Conservation (phyloP, 1,140 invertebrate genomes). For the Drosophila insularis region DNA sequence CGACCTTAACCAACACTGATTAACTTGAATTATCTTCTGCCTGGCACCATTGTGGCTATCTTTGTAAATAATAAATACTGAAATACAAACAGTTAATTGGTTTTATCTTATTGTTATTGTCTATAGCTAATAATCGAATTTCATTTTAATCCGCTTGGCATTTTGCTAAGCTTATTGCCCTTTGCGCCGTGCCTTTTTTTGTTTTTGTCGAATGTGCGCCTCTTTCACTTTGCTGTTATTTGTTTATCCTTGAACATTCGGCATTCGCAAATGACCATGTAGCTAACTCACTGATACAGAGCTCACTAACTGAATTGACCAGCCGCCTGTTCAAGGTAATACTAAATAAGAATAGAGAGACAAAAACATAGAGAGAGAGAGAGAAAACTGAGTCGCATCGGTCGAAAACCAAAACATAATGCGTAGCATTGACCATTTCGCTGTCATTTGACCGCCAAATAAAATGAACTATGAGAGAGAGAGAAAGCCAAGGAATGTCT, state of each 20-base stretch:
- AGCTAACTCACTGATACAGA: slow-evolving; percentile 7
- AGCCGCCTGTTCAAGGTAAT: slow-evolving; percentile 43
- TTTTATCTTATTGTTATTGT: slow-evolving; percentile 3
- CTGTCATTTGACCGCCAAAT: slow-evolving; percentile 46
- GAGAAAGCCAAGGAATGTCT: not conserved
- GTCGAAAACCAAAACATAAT: slow-evolving; percentile 23
- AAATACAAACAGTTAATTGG: too few relatives aligned
- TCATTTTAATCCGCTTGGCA: slow-evolving; percentile 13
- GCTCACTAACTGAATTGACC: slow-evolving; percentile 39
- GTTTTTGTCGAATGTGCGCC: not conserved
- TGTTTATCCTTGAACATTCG: not conserved
- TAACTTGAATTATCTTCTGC: too few relatives aligned
- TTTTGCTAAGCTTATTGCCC: slow-evolving; percentile 33
- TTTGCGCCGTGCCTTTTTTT: not conserved
- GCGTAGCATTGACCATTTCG: slow-evolving; percentile 45
- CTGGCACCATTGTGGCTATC: not conserved
- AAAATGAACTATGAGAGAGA: slow-evolving; percentile 27
- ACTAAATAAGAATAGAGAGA: not conserved
- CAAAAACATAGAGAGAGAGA: not conserved
- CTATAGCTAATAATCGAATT: slow-evolving; percentile 67
- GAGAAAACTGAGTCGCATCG: not conserved
- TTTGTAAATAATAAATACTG: too few relatives aligned
- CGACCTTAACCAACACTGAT: not conserved
- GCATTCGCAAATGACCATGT: slow-evolving; percentile 29
- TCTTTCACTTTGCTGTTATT: not conserved